Conservation (phyloP, 2,797 vertebrate genomes). For the Simalia tracyae region DNA sequence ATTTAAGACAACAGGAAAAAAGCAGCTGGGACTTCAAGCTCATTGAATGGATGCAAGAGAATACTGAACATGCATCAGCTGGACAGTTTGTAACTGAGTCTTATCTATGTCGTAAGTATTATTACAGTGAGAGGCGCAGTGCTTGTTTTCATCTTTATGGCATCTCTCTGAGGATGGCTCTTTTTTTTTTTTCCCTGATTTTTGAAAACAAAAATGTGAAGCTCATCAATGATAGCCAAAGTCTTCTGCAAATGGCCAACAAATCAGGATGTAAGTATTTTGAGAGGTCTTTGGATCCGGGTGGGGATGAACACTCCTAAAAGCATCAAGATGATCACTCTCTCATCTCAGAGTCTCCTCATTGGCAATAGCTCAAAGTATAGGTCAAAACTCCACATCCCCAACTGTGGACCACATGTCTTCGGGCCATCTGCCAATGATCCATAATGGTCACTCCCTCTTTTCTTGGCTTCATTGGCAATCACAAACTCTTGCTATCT, state of each 20-base stretch:
- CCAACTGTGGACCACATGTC: background rate
- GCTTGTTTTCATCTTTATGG: background rate
- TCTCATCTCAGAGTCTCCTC: background rate
- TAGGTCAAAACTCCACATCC: background rate
- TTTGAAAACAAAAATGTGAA: background rate
- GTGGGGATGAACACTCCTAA: background rate
- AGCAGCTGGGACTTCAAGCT: background rate
- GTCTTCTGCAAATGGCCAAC: background rate
- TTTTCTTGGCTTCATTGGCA: background rate
- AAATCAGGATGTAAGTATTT: background rate
- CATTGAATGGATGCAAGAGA: background rate
- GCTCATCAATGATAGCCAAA: background rate
- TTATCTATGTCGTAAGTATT: background rate
- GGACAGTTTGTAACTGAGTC: background rate
- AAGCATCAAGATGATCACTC: background rate
- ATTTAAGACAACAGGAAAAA: background rate
- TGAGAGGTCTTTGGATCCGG: background rate
- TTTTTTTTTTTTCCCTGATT: background rate
- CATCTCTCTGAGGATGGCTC: slow-evolving; percentile 4
- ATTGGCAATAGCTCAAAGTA: background rate
- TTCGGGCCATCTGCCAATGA: slow-evolving; percentile 12
- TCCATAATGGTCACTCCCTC: background rate
- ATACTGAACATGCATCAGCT: background rate
- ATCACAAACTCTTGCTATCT: background rate
- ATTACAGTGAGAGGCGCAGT: background rate